Evolutionary conservation across 1,140 invertebrate genomes (phyloP).

Genomic region (Drosophila arawakana): DNA sequence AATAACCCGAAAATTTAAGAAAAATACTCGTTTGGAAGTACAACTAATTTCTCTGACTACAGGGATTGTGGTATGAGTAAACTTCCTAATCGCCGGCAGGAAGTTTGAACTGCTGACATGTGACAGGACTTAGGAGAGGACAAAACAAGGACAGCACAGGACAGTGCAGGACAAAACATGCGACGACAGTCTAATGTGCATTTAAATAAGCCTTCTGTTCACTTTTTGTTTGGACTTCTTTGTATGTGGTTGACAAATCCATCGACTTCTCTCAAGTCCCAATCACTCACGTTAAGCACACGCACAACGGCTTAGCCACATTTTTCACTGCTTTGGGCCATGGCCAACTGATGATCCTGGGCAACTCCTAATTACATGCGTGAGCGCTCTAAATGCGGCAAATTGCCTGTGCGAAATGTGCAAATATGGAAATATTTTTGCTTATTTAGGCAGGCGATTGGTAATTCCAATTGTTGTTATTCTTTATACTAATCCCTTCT

Average conservation of each 20-base stretch:
- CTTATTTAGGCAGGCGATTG: slow-evolving; percentile 49
- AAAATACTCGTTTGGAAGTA: slow-evolving; percentile 27
- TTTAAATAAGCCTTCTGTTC: slow-evolving; percentile 60
- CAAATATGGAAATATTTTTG: slow-evolving; percentile 46
- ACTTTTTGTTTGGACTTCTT: slow-evolving; percentile 34
- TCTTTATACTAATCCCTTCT: neutral
- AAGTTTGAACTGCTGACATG: slow-evolving; percentile 52
- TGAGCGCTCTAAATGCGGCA: slow-evolving; percentile 60
- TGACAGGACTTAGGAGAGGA: slow-evolving; percentile 47
- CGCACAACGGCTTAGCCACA: slow-evolving; percentile 41
- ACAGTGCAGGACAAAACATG: neutral
- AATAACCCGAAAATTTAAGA: slow-evolving; percentile 9
- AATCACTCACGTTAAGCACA: slow-evolving; percentile 28
- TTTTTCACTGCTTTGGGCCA: slow-evolving; percentile 8
- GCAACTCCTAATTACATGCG: slow-evolving; percentile 53
- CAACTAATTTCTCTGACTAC: slow-evolving; percentile 33
- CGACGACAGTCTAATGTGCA: slow-evolving; percentile 30
- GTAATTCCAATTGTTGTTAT: slow-evolving; percentile 51
- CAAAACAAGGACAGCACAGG: neutral
- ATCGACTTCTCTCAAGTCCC: slow-evolving; percentile 37
- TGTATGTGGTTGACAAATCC: slow-evolving; percentile 33
- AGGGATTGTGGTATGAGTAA: slow-evolving; percentile 13
- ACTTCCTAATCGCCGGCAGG: slow-evolving; percentile 39
- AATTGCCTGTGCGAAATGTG: slow-evolving; percentile 13
- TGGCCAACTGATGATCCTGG: slow-evolving; percentile 33